Evolutionary conservation across 1,140 invertebrate genomes (phyloP).

Genomic region (Panulirus ornatus): DNA sequence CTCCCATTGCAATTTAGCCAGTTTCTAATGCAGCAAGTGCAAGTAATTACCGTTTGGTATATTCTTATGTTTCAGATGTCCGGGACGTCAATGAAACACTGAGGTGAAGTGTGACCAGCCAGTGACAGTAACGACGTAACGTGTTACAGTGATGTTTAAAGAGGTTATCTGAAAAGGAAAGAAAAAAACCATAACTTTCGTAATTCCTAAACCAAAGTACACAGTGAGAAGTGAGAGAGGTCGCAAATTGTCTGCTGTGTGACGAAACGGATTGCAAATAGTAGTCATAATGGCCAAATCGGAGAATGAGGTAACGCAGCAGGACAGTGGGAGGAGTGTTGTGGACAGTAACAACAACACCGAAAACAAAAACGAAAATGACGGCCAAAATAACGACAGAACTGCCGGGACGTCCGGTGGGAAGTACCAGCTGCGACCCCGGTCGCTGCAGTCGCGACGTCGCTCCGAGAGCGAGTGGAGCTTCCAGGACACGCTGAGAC

Average conservation of each 20-base stretch:
- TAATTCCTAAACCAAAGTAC: too few species aligned
- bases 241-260: not conserved
- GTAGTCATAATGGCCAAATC: slow-evolving; percentile 15
- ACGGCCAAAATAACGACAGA: not conserved
- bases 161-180: not conserved
- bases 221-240: not conserved
- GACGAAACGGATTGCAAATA: too few species aligned
- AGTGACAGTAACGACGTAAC: not conserved
- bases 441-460: slow-evolving; percentile 35
- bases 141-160: not conserved
- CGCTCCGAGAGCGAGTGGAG: slow-evolving; percentile 44
- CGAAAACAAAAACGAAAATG: slow-evolving; percentile 10
- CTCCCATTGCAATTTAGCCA: too few species aligned
- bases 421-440: slow-evolving; percentile 55
- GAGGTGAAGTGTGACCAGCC: not conserved
- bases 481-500: slow-evolving; percentile 42
- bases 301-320: slow-evolving; percentile 18
- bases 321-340: not conserved
- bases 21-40: not conserved
- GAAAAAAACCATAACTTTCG: too few species aligned
- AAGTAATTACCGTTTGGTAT: not conserved
- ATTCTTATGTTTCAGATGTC: not conserved
- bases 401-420: not conserved
- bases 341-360: slow-evolving; percentile 38
- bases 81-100: not conserved